Evolutionary conservation across 2,888 invertebrate genomes (phyloP), one percentile per base, ranked within the genome.

Genomic region (Deladenus siricidicola): DNA sequence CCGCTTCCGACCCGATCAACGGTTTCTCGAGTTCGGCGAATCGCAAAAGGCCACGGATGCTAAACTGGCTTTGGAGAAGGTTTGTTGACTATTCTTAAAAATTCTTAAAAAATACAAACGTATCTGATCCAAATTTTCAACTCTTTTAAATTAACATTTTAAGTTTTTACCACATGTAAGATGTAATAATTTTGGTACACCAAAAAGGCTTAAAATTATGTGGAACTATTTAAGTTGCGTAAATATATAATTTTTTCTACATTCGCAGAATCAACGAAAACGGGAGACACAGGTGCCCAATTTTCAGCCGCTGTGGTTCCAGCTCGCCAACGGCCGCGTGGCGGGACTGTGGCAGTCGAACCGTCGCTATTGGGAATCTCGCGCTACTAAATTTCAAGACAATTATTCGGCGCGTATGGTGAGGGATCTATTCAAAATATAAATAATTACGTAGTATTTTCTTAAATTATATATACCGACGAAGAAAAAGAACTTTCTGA

Each of bases 1-100:
- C 28, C 63, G 64, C 34, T 49, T 62, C 10, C 54, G 64, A 1
- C 64, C 62, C 14, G 64, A 64, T 30, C 63, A 59, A 43, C 58
- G 62, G 2, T 48, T 17, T 21, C 56, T 64, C 28, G 64, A 63
- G 39, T 19, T 44, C 43, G 63, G 56, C 42, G 63, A 60, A 21
- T 23, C 45, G 21, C 14, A 47, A 21, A 28, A 39, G 23, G 60
- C 60, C 24, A 28, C 49, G 21, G 39, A 34, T 34, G 39, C 39
- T 10, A 34, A 34, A 34, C 14, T 10, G 8, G 14, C 39, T 6
- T 34, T 34, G 39, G 39, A 34, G 39, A 34, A 34, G 39, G 39
- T 34, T 10, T 14, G 39, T 6, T 34, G 8, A 14, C 6, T 34
- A 34, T 34, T 10, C 14, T 34, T 34, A 14, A 14, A n/a, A n/a